Conservation (phyloP, 2,797 vertebrate species). For the Sebastes minor region DNA sequence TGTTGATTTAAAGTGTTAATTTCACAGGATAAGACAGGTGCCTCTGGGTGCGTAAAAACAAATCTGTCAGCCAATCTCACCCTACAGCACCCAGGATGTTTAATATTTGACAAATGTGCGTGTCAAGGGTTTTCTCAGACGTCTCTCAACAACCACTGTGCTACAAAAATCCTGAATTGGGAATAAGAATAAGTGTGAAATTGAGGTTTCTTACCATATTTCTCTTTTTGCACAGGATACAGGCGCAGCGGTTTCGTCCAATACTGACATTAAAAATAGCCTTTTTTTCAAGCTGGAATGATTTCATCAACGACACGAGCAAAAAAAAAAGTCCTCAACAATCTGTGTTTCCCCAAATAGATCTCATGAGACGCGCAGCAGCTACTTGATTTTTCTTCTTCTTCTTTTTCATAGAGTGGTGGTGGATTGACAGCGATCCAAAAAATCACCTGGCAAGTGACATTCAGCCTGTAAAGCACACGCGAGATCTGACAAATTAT, state of each 20-base stretch:
- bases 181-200: slow-evolving; percentile 19
- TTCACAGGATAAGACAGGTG: slow-evolving; percentile 13
- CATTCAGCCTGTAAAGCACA: not conserved
- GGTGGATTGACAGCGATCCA: not conserved
- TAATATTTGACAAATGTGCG: not conserved
- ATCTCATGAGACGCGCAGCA: not conserved
- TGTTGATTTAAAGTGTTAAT: not conserved
- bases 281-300: not conserved
- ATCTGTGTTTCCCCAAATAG: not conserved
- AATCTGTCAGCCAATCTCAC: slow-evolving; percentile 2
- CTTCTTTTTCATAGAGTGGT: slow-evolving; percentile 11
- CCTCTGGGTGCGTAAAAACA: slow-evolving; percentile 21
- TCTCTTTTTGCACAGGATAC: slow-evolving; percentile 2
- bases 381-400: not conserved
- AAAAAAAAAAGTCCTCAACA: slow-evolving; percentile 12
- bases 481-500: not conserved
- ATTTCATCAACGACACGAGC: not conserved
- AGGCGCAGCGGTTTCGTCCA: slow-evolving; percentile 29
- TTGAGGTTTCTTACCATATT: slow-evolving; percentile 59
- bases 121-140: not conserved
- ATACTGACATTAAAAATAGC: slow-evolving; percentile 1
- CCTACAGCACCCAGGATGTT: not conserved
- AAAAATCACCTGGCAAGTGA: not conserved
- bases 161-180: not conserved
- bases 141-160: not conserved